A percentile compares a stretch with the other conserved stretches of the same genome.
These are phyloP conservation scores for Platerodrilus igneus DNA, from an alignment of 2,888 invertebrate genomes.

Conservation along the genomic window DNA sequence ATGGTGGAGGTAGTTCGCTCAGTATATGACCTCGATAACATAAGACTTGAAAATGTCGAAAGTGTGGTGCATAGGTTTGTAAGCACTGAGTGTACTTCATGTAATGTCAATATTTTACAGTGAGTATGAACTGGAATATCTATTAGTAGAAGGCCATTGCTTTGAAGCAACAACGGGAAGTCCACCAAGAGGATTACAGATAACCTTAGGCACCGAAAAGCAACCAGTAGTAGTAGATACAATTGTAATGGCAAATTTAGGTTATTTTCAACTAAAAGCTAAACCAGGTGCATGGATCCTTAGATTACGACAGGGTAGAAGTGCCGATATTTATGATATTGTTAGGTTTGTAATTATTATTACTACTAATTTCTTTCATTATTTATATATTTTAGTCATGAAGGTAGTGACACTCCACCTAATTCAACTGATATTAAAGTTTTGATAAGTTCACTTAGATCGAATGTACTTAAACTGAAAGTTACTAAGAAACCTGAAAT, in stretches of 20 bases:
- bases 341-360: conserved; percentile 53
- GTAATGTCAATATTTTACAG: conserved; percentile 51
- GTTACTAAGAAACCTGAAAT: conserved; percentile 90
- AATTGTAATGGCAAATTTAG: conserved; percentile 99
- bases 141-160: conserved; percentile 94
- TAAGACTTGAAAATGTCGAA: conserved; percentile 87
- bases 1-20: conserved; percentile 88
- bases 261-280: conserved; percentile 97
- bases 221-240: conserved; percentile 83
- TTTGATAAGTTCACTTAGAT: conserved; percentile 75
- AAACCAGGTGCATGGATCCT: conserved; percentile 96
- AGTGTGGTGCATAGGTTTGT: conserved; percentile 74
- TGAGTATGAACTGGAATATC: conserved; percentile 92
- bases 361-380: not conserved
- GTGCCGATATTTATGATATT: conserved; percentile 92
- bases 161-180: conserved; percentile 87
- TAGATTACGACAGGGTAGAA: conserved; percentile 85
- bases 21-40: conserved; percentile 95
- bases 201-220: conserved; percentile 82
- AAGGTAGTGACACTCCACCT: conserved; percentile 68
- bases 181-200: conserved; percentile 95
- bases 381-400: conserved; percentile 67
- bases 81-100: not conserved
- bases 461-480: conserved; percentile 85
- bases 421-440: conserved; percentile 71